Base-by-base conservation (phyloP, 2,888 invertebrate genomes). In the Plagodis dolabraria region DNA sequence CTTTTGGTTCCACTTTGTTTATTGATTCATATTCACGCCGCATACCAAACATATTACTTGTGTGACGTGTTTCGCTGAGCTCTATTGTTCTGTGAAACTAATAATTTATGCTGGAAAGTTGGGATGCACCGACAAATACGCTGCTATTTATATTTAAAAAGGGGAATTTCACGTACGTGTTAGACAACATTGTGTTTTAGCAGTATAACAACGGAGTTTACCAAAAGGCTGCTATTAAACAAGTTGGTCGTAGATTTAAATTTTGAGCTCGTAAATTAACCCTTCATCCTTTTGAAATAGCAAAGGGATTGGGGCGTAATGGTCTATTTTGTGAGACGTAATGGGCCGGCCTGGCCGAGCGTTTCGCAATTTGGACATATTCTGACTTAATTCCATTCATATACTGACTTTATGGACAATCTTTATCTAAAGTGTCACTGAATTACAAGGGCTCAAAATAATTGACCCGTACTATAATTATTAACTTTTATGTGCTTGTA, bases 241-340 rank as follows among this genome's bases (percentile, higher is more conserved):
- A 89, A 90, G 86, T 89, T 87, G 85, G 82, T 81, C 86, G 87
- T 91, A 91, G 89, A 92, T 92, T 92, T 91, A 92, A 90, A 90
- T 92, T 91, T 91, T 89, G 86, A 89, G 90, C 89, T 89, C 89
- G 82, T 92, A 92, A 92, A 91, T 90, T 92, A 90, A 91, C 90
- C 92, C 91, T 87, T 87, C 91, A 88, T 89, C 91, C 92, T 91
- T 91, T 89, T 87, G 89, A 88, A 91, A 91, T 89, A 88, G 92
- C 89, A 83, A 89, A 90, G 89, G 90, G 91, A 89, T 89, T 87
- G 89, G 87, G 88, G 85, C 86, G 85, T 89, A 92, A 92, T 89
- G 90, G 92, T 87, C 92, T 92, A 92, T 92, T 22, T 92, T 92
- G 91, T 86, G 89, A 87, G 85, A 84, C 86, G 86, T 87, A 92